A percentile compares a stretch with the other conserved stretches of the same genome.
These are phyloP conservation scores for Acomys russatus DNA, from an alignment of 2,797 vertebrate species.

Conservation along the genomic window DNA sequence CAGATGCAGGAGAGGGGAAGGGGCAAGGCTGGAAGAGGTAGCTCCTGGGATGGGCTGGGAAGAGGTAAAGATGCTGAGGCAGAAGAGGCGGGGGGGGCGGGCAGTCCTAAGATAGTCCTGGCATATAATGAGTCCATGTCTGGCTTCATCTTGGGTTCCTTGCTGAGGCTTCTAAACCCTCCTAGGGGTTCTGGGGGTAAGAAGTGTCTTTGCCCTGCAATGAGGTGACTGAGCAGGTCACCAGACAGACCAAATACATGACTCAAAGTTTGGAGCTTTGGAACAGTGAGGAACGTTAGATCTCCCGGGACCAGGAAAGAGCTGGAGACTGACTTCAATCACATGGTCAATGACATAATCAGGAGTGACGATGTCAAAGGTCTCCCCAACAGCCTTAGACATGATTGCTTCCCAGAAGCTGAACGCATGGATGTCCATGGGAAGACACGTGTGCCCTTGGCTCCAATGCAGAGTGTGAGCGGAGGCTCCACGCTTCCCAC, in stretches of 20 bases:
- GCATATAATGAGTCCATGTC: neutral
- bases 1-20: neutral
- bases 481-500: neutral
- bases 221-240: neutral
- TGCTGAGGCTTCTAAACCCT: neutral
- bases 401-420: neutral
- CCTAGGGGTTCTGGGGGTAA: neutral
- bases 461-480: rapidly evolving
- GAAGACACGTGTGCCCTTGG: neutral
- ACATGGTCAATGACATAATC: neutral
- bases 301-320: neutral
- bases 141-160: neutral
- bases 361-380: neutral
- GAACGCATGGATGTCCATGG: neutral
- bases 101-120: neutral
- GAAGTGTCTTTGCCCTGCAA: neutral
- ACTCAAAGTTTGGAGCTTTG: neutral
- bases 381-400: neutral
- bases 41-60: neutral
- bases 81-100: neutral
- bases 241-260: neutral
- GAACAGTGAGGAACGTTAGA: neutral
- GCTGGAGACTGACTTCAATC: neutral
- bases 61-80: neutral
- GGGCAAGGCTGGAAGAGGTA: neutral